Conservation (phyloP, 2,797 vertebrate genomes). For the Xerus rutilus region DNA sequence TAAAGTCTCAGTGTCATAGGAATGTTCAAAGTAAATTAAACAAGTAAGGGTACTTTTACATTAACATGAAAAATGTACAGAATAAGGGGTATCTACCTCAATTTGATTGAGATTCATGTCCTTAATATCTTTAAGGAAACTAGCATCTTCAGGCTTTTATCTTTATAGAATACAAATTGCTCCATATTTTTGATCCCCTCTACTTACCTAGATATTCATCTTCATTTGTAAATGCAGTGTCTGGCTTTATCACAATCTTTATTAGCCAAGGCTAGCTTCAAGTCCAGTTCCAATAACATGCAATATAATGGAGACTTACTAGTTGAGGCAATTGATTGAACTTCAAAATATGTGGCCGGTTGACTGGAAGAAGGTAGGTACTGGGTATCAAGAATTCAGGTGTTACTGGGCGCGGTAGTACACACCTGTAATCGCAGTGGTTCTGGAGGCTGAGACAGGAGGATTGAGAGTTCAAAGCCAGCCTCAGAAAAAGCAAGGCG, state of each 20-base stretch:
- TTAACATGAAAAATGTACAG: not conserved
- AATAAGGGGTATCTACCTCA: not conserved
- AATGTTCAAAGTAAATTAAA: not conserved
- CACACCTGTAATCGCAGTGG: no score
- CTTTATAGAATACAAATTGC: not conserved
- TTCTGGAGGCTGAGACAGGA: no score
- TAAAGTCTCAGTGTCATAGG: not conserved
- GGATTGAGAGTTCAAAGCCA: no score
- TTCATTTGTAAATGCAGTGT: not conserved
- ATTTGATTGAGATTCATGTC: not conserved
- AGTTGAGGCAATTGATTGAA: not conserved
- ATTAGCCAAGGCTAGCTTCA: not conserved
- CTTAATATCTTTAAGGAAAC: not conserved
- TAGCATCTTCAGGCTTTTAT: not conserved
- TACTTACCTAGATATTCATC: not conserved
- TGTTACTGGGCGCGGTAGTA: no score
- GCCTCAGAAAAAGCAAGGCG: no score
- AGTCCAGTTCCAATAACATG: not conserved
- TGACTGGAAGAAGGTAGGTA: not conserved
- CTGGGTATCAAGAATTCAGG: not conserved
- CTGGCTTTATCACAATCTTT: not conserved
- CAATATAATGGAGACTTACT: not conserved
- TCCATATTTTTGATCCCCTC: not conserved
- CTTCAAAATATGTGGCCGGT: not conserved
- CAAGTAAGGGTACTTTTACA: not conserved